These are phyloP conservation scores for Cetonia aurata DNA, from an alignment of 2,888 invertebrate species.

Conservation along the genomic window DNA sequence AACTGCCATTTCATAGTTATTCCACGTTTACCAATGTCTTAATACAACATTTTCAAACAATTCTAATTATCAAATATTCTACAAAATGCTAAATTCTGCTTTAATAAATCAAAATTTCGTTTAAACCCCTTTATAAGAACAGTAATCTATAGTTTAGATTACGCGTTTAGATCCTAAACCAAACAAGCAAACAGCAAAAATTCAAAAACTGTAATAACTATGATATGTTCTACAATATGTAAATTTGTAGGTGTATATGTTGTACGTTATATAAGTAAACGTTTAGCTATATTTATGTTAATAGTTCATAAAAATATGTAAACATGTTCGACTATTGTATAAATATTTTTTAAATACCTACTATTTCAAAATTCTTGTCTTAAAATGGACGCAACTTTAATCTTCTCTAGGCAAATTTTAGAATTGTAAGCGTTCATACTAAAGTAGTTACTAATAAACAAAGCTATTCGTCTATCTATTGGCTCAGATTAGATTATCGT, in stretches of 20 bases:
- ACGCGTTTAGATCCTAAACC: too few species aligned
- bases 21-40: not conserved
- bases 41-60: too few species aligned
- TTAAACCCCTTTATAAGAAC: too few species aligned
- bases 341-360: conserved; percentile 1
- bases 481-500: too few species aligned
- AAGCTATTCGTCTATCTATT: too few species aligned
- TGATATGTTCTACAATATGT: conserved; percentile 11
- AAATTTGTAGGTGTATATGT: not conserved
- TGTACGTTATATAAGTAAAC: conserved; percentile 6
- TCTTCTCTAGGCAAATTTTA: not conserved
- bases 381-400: conserved; percentile 30
- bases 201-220: not conserved
- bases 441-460: too few species aligned
- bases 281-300: conserved; percentile 9
- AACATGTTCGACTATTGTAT: conserved; percentile 13
- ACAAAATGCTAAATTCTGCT: too few species aligned
- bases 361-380: conserved; percentile 5
- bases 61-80: too few species aligned
- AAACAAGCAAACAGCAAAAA: too few species aligned
- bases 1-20: not conserved
- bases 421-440: too few species aligned
- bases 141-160: too few species aligned
- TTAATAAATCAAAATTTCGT: too few species aligned
- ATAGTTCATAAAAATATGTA: conserved; percentile 17